phyloP scores from a whole-genome alignment of 2,113 vertebrate genomes.

The Meles meles region DNA sequence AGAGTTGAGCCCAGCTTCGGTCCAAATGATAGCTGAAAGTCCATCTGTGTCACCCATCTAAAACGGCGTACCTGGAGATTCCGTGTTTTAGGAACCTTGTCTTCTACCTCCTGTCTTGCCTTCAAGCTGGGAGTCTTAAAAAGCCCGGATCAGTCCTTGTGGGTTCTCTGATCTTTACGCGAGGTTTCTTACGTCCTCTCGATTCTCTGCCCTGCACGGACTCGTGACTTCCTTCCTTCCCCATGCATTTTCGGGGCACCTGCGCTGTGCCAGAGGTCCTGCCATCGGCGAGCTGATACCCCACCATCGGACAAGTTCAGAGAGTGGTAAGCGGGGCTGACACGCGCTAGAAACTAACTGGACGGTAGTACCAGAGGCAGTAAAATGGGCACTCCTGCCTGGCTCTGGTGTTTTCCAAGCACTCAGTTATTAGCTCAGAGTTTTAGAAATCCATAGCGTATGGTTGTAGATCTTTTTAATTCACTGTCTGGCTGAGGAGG shows the following conservation, averaged over 20 bases:
- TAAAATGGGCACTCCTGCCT: background rate
- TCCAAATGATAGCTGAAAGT: background rate
- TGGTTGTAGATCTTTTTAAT: background rate
- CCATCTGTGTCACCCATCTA: background rate
- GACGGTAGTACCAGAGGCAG: background rate
- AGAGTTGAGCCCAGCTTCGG: background rate
- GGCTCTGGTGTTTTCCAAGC: background rate
- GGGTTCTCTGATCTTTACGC: background rate
- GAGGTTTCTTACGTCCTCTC: background rate
- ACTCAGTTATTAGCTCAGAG: background rate
- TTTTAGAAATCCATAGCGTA: background rate
- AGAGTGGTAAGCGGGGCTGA: background rate
- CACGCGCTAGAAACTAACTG: fast-evolving
- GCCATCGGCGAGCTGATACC: background rate
- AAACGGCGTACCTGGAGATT: background rate
- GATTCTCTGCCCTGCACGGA: background rate
- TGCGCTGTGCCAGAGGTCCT: background rate
- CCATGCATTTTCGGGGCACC: background rate
- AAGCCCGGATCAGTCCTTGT: background rate
- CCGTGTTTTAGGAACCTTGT: background rate
- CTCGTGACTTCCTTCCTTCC: background rate
- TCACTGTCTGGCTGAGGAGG: background rate
- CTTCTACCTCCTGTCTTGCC: background rate
- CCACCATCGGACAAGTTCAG: background rate
- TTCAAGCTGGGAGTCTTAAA: background rate